These are phyloP conservation scores for Ciconia stormi DNA, from an alignment of 2,113 vertebrate species.

Conservation along the genomic window DNA sequence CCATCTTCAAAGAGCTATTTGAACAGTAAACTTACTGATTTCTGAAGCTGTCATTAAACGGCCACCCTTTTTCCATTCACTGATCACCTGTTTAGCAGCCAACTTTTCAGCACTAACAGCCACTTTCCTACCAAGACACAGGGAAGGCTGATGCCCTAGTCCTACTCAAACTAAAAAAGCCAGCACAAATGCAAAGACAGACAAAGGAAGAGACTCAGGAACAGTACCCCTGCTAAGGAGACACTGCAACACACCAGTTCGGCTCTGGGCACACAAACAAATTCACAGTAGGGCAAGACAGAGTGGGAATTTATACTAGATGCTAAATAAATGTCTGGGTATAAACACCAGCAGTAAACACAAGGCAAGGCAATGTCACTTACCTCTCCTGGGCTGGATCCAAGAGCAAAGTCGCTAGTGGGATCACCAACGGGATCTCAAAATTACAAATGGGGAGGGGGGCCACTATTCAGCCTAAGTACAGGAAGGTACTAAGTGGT, in stretches of 20 bases:
- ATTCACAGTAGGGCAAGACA: not conserved
- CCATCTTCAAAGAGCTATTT: not conserved
- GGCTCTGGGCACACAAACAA: not conserved
- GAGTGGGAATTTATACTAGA: not conserved
- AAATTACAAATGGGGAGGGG: not conserved
- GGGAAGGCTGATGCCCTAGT: not conserved
- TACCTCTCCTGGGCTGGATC: not conserved
- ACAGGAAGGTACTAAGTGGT: not conserved
- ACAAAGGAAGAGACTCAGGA: not conserved
- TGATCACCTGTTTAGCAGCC: not conserved
- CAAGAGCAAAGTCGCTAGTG: not conserved
- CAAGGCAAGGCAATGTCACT: accelerated
- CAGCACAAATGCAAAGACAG: not conserved
- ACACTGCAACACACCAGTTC: not conserved
- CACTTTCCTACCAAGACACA: not conserved
- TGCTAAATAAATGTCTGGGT: not conserved
- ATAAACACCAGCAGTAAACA: not conserved
- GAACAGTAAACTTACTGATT: not conserved
- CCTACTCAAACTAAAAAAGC: not conserved
- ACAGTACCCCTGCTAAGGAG: not conserved
- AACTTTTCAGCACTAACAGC: not conserved
- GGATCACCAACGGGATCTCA: not conserved
- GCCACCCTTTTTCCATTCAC: not conserved
- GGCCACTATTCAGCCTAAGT: not conserved
- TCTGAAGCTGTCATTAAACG: not conserved